Evolutionary conservation across 1,140 invertebrate species (phyloP).

Genomic region (Popillia japonica): DNA sequence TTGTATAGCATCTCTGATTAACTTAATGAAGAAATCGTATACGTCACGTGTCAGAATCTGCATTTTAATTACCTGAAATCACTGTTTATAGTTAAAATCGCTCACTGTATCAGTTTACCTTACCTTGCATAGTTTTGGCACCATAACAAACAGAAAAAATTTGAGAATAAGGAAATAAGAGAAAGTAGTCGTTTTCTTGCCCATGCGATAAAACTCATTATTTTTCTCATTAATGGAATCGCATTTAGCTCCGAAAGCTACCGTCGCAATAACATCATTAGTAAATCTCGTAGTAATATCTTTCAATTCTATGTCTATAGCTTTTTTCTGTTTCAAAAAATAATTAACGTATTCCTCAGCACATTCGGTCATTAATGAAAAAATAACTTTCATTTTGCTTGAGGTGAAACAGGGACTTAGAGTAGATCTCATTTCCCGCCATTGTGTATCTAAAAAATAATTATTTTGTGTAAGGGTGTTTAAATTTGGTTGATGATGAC

Average conservation of each 20-base stretch:
- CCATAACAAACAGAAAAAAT: background rate
- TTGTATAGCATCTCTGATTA: slow-evolving; percentile 57
- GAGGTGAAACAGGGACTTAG: background rate
- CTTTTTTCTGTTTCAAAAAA: slow-evolving; percentile 40
- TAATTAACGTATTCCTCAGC: slow-evolving; percentile 51
- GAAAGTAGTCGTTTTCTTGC: slow-evolving; percentile 52
- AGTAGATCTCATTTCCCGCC: background rate
- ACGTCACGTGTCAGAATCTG: slow-evolving; percentile 46
- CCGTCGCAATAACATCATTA: slow-evolving; percentile 62
- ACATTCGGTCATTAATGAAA: slow-evolving; percentile 61
- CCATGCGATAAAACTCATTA: slow-evolving; percentile 62
- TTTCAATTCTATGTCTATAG: slow-evolving; percentile 41
- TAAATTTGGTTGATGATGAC: too few species aligned
- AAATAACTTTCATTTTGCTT: slow-evolving; percentile 67
- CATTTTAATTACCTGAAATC: slow-evolving; percentile 38
- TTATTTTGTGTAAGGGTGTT: too few species aligned
- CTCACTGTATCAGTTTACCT: background rate
- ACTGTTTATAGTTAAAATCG: background rate
- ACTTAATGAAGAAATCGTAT: slow-evolving; percentile 50
- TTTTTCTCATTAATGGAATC: slow-evolving; percentile 59
- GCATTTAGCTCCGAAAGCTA: slow-evolving; percentile 61
- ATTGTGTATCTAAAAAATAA: background rate
- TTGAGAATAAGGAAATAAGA: background rate
- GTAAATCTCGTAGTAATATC: slow-evolving; percentile 57
- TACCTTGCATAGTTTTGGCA: slow-evolving; percentile 41